phyloP scores from a whole-genome alignment of 2,888 invertebrate genomes.

The Athalia circularis region DNA sequence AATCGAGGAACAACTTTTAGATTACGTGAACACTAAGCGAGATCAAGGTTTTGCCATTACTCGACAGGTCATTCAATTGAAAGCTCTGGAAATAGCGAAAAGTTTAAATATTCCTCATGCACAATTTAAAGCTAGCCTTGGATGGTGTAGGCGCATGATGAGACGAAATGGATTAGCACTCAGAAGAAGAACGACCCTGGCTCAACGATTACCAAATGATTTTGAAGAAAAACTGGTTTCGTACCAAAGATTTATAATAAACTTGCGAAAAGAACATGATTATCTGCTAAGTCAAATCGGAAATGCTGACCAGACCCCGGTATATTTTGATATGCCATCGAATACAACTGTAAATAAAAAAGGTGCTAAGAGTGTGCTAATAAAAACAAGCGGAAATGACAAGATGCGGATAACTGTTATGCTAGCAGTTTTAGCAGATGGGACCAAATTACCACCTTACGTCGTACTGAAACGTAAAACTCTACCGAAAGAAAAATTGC shows the following conservation, averaged over 20 bases:
- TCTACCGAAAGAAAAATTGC: no score
- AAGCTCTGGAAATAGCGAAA: neutral
- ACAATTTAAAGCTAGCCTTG: neutral
- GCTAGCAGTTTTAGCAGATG: constrained; percentile 37
- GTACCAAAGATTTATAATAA: constrained; percentile 38
- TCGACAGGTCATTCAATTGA: neutral
- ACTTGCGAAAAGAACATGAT: constrained; percentile 13
- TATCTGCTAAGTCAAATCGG: constrained; percentile 42
- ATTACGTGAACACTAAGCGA: no score
- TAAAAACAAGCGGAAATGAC: constrained; percentile 13
- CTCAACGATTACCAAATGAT: constrained; percentile 33
- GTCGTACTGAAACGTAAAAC: neutral
- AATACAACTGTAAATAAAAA: constrained; percentile 45
- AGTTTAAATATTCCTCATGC: neutral
- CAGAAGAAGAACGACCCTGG: constrained; percentile 21
- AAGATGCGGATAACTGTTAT: constrained; percentile 43
- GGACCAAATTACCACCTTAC: constrained; percentile 34
- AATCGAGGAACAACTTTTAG: no score
- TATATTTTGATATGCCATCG: constrained; percentile 41
- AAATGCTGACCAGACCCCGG: neutral
- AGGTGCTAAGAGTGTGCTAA: constrained; percentile 21
- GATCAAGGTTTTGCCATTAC: no score
- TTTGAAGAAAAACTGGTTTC: constrained; percentile 35
- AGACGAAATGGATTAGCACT: neutral
- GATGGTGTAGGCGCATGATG: neutral